Percentiles rank a stretch among this genome's conserved stretches.
phyloP scores from a whole-genome alignment of 1,140 invertebrate species.

The Drosophila teissieri region DNA sequence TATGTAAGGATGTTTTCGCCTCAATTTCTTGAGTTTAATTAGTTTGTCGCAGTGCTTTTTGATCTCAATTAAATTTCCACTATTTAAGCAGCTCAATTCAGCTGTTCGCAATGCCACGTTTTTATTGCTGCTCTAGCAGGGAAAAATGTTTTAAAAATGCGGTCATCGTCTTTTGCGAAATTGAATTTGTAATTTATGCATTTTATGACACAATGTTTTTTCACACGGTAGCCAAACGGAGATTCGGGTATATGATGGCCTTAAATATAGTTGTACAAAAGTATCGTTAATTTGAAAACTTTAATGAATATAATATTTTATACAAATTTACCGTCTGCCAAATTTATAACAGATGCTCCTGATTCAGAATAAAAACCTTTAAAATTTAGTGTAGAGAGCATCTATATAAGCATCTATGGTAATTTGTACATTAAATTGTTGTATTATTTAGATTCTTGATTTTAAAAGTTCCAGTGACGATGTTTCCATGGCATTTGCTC shows the following conservation, averaged over 20 bases:
- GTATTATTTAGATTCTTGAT: too few species aligned
- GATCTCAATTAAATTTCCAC: constrained; percentile 3
- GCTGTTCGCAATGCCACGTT: neutral
- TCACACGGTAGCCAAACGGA: neutral
- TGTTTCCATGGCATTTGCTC: neutral
- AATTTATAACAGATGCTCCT: too few species aligned
- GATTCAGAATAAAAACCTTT: too few species aligned
- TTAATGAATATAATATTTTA: neutral
- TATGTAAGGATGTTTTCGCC: constrained; percentile 2
- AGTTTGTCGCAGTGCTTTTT: neutral
- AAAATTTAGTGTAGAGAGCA: too few species aligned
- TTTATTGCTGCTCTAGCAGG: neutral
- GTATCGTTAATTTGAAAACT: neutral
- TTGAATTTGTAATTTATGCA: constrained; percentile 70
- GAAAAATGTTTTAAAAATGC: constrained; percentile 38
- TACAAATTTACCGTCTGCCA: too few species aligned
- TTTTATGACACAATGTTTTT: constrained; percentile 46
- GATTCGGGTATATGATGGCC: constrained; percentile 7
- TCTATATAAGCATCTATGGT: too few species aligned
- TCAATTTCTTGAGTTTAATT: constrained; percentile 7
- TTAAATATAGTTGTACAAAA: too few species aligned
- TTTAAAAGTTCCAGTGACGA: neutral
- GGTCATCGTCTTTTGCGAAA: constrained; percentile 46
- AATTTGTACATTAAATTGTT: too few species aligned
- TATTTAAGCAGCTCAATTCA: constrained; percentile 8